phyloP scores from a whole-genome alignment of 2,113 vertebrate species.

The Sarotherodon lohbergeri region DNA sequence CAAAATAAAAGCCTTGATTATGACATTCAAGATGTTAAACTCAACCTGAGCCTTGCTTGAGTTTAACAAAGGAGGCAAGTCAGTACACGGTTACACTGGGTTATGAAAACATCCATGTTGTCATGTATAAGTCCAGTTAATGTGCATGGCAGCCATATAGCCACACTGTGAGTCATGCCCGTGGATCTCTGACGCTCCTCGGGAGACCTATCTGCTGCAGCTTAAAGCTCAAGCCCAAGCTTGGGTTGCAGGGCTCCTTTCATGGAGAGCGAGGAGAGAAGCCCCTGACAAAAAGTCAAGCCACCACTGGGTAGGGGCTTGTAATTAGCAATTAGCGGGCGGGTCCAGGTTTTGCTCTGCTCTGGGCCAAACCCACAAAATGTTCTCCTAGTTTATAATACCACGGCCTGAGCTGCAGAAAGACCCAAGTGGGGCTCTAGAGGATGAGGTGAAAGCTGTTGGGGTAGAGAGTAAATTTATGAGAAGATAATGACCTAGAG shows the following conservation, averaged over 20 bases:
- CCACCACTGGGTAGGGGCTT: conserved; percentile 74
- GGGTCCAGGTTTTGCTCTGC: conserved; percentile 75
- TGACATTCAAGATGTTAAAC: conserved; percentile 32
- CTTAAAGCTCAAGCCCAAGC: conserved; percentile 45
- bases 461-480: conserved; percentile 62
- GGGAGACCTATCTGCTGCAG: conserved; percentile 56
- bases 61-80: conserved; percentile 30
- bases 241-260: conserved; percentile 68
- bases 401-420: too few relatives aligned
- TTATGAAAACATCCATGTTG: conserved; percentile 57
- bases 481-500: conserved; percentile 62
- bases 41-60: background rate
- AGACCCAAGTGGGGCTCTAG: too few relatives aligned
- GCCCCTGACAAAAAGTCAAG: conserved; percentile 74
- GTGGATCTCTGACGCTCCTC: conserved; percentile 60
- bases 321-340: conserved; percentile 81
- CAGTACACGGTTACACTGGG: conserved; percentile 35
- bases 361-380: conserved; percentile 76
- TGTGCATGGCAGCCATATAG: conserved; percentile 54
- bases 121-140: conserved; percentile 58
- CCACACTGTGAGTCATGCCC: conserved; percentile 62
- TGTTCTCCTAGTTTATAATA: conserved; percentile 76
- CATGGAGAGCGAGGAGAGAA: conserved; percentile 63
- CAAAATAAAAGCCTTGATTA: conserved; percentile 21
- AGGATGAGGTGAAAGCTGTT: too few relatives aligned